Evolutionary conservation across 2,113 vertebrate genomes (phyloP).

Genomic region (Odocoileus hemionus): DNA sequence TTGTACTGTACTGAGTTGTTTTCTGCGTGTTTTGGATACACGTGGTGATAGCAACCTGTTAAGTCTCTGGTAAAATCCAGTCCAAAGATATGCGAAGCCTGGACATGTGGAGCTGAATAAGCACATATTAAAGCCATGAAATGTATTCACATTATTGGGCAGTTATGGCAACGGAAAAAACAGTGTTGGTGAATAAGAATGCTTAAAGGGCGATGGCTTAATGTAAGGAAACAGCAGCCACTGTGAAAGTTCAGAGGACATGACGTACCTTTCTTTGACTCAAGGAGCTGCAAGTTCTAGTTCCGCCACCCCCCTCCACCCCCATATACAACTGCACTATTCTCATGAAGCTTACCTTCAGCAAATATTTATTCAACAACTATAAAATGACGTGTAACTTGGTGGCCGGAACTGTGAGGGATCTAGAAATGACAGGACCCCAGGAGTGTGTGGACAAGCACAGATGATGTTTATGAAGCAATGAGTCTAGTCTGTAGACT

Average conservation of each 20-base stretch:
- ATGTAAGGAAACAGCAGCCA: background rate
- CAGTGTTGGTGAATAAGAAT: background rate
- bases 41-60: constrained; percentile 18
- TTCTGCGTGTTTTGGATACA: constrained; percentile 44
- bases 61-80: background rate
- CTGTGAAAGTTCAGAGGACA: background rate
- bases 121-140: background rate
- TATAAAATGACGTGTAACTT: background rate
- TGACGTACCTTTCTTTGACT: background rate
- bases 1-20: background rate
- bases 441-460: background rate
- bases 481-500: background rate
- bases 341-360: background rate
- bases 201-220: background rate
- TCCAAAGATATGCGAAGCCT: background rate
- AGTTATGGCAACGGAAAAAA: constrained; percentile 23
- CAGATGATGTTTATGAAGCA: background rate
- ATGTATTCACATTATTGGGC: background rate
- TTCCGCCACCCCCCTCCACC: background rate
- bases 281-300: background rate
- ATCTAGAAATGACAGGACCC: background rate
- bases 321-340: background rate
- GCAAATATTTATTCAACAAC: background rate
- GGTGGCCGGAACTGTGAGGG: background rate
- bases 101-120: background rate